Percentiles rank a stretch among this genome's conserved stretches.
phyloP scores from a whole-genome alignment of 2,797 vertebrate species.

The Betta splendens region DNA sequence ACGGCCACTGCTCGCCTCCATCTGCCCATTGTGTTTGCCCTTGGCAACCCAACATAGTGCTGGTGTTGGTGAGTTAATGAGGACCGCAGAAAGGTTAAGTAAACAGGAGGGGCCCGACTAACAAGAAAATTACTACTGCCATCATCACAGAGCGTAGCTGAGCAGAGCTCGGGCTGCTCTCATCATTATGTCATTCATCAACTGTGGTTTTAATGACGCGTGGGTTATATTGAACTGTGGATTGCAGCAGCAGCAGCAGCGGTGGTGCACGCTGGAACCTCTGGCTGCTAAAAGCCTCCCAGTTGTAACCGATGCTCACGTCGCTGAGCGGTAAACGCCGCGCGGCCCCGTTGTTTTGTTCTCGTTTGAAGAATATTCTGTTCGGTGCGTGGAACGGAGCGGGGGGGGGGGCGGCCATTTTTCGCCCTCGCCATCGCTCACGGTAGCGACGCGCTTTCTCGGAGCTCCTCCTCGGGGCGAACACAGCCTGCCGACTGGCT shows the following conservation, averaged over 20 bases:
- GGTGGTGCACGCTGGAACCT: conserved; percentile 27
- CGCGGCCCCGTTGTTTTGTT: conserved; percentile 18
- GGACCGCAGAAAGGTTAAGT: conserved; percentile 84
- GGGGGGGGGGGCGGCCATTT: conserved; percentile 31
- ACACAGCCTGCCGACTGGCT: conserved; percentile 74
- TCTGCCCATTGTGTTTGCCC: conserved; percentile 82
- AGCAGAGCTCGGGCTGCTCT: conserved; percentile 65
- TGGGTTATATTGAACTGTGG: conserved; percentile 60
- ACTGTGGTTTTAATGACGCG: conserved; percentile 77
- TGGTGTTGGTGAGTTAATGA: conserved; percentile 81
- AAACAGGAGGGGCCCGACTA: conserved; percentile 82
- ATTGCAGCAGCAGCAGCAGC: conserved; percentile 55
- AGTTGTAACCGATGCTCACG: conserved; percentile 38
- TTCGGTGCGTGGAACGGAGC: conserved; percentile 17
- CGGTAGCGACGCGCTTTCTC: conserved; percentile 64
- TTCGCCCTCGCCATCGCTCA: conserved; percentile 60
- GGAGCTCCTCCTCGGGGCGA: conserved; percentile 72
- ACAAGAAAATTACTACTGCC: conserved; percentile 78
- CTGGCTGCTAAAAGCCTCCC: conserved; percentile 30
- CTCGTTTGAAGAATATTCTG: conserved; percentile 23
- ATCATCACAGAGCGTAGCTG: conserved; percentile 61
- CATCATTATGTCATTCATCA: conserved; percentile 78
- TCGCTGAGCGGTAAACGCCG: conserved; percentile 16
- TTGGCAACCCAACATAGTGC: conserved; percentile 77
- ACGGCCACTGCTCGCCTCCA: conserved; percentile 75